Evolutionary conservation across 2,888 invertebrate species (phyloP), one percentile per base, ranked within the genome.

Genomic region (Oscheius myriophilus): DNA sequence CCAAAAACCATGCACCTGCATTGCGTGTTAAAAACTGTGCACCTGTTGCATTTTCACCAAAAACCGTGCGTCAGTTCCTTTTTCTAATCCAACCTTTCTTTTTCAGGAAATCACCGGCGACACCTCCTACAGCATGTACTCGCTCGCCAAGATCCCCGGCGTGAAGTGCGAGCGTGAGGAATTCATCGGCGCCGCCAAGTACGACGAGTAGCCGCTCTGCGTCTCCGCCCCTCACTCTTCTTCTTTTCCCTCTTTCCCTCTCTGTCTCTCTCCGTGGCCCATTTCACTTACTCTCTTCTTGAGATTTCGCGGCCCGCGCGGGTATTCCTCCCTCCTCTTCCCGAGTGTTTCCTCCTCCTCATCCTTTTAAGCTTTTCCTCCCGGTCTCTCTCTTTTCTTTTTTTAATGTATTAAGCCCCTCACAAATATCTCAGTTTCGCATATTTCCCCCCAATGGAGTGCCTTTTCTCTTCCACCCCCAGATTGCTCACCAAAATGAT

Each of bases 101-200:
- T 71, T 78, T 11, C 74, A 82, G 73, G 85, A 85, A 71, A 79
- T 85, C 71, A 85, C 85, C 26, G 78, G 79, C 14, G 82, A 83
- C 33, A 57, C 69, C 7, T 65, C 72, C 25, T 85, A 79, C 70
- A 75, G 75, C 26, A 85, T 85, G 84, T 82, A 80, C 70, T 75
- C 77, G 2, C 57, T 82, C 45, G 72, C 81, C 23, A 75, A 78
- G 59, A 7, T 69, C 26, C 45, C 49, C 16, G 64, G 71, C 9
- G 45, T 42, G 46, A 45, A 63, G 14, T 61, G 46, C 41, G 46
- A 46, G 49, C 65, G 68, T 21, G 59, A 69, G 26, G 74, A 75
- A 57, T 77, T 77, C 43, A 54, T 72, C 33, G 77, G 73, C 52
- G 74, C 74, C 41, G 61, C 59, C 25, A 64, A 71, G 18, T 76